Evolutionary conservation across 2,888 invertebrate species (phyloP), one percentile per base, ranked within the genome.

Genomic region (Stegophylla sp.): DNA sequence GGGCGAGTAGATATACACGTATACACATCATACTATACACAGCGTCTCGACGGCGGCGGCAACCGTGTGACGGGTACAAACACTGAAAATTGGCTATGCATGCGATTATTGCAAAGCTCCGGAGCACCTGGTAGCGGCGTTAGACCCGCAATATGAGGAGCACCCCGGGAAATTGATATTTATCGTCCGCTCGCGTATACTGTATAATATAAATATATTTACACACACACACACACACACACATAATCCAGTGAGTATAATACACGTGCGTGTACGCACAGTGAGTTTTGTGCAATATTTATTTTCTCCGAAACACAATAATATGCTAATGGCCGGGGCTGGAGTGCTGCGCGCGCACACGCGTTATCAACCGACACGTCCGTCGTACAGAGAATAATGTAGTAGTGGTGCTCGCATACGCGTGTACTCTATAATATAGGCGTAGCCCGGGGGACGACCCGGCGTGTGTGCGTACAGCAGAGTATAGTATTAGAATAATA

Each of bases 381-480:
- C 72, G 56, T 72, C n/a, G n/a, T 43, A 72, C 56, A 45, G 73
- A 61, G 73, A 73, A 73, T 73, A 73, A 61, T 61, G 45, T 45
- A 73, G 73, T 73, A 45, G 41, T 17, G 20, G 20, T 7, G 9
- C 45, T 23, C 0, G 17, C n/a, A 51, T 3, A 45, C 5, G 9
- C n/a, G 51, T n/a, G 26, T 34, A n/a, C n/a, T n/a, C n/a, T n/a
- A n/a, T n/a, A n/a, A n/a, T n/a, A n/a, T n/a, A n/a, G n/a, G n/a
- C n/a, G n/a, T n/a, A n/a, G n/a, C n/a, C n/a, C n/a, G n/a, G n/a
- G n/a, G n/a, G n/a, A n/a, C n/a, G n/a, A n/a, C n/a, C n/a, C n/a
- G n/a, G 34, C 7, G 34, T 34, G 34, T 34, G 34, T 34, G 34
- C 7, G 34, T 34, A n/a, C n/a, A n/a, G n/a, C n/a, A n/a, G n/a